Percentiles rank a stretch among this genome's conserved stretches.
phyloP scores from a whole-genome alignment of 2,888 invertebrate genomes.

The Stenurella melanura region DNA sequence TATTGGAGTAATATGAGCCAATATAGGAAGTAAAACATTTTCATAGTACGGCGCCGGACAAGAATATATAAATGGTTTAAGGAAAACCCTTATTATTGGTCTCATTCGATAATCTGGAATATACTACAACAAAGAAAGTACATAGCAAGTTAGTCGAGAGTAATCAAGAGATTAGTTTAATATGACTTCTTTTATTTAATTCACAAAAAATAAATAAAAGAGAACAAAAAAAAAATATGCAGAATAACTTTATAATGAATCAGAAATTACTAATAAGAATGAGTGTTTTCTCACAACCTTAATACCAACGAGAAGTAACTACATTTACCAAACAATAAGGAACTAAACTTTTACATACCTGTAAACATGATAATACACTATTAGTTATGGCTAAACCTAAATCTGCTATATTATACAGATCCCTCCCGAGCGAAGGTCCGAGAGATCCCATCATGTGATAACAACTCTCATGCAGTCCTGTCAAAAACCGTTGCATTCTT shows the following conservation, averaged over 20 bases:
- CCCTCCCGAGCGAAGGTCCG: slow-evolving; percentile 87
- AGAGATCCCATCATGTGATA: slow-evolving; percentile 87
- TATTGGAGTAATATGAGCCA: slow-evolving; percentile 86
- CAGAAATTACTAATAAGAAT: too few relatives aligned
- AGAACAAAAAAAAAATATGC: too few relatives aligned
- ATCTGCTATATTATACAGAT: slow-evolving; percentile 87
- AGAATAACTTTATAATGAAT: too few relatives aligned
- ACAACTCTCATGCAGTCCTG: slow-evolving; percentile 86
- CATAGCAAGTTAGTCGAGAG: background rate
- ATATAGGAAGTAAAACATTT: slow-evolving; percentile 85
- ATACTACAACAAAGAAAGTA: slow-evolving; percentile 73
- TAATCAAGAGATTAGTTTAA: background rate
- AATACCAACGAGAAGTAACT: too few relatives aligned
- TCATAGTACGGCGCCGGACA: slow-evolving; percentile 90
- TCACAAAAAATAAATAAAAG: too few relatives aligned
- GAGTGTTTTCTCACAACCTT: too few relatives aligned
- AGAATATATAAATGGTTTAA: slow-evolving; percentile 89
- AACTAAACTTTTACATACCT: slow-evolving; percentile 69
- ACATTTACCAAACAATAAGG: too few relatives aligned
- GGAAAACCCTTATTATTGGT: slow-evolving; percentile 87
- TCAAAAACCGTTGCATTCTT: slow-evolving; percentile 90
- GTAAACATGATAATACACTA: slow-evolving; percentile 82
- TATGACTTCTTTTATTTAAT: too few relatives aligned
- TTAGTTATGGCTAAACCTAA: slow-evolving; percentile 84
- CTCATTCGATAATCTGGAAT: slow-evolving; percentile 92